A percentile compares a stretch with the other conserved stretches of the same genome.
Conservation (phyloP, 2,797 vertebrate genomes). For the Geotrypetes seraphini region DNA sequence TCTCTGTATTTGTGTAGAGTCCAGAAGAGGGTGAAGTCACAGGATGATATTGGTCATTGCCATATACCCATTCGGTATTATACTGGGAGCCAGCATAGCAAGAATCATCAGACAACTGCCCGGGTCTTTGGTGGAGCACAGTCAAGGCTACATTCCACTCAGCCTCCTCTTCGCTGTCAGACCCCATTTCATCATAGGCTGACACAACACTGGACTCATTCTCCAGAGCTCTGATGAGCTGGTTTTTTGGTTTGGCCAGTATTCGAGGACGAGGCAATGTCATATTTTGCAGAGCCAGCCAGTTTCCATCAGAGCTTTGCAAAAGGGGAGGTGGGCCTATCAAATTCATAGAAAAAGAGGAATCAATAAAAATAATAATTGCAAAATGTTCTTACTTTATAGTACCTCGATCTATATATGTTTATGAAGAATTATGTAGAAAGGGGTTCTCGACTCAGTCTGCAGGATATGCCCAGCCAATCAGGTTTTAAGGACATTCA, state of each 20-base stretch:
- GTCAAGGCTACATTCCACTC: constrained; percentile 52
- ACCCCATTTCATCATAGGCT: constrained; percentile 79
- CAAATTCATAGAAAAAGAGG: not conserved
- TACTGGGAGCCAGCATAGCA: constrained; percentile 63
- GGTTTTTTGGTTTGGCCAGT: constrained; percentile 76
- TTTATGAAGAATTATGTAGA: no score
- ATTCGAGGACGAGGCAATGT: constrained; percentile 61
- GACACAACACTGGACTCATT: constrained; percentile 71
- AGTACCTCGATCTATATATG: no score
- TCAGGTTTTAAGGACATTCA: no score
- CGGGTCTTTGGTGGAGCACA: constrained; percentile 30
- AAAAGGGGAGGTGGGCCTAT: constrained; percentile 60
- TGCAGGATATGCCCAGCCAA: no score
- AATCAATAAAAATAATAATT: no score
- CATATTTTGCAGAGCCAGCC: constrained; percentile 79
- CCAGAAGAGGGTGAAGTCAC: constrained; percentile 68
- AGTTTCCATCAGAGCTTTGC: constrained; percentile 90
- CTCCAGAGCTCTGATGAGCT: constrained; percentile 72
- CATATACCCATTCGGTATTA: constrained; percentile 60
- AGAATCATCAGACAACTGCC: constrained; percentile 53
- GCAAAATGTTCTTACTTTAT: no score
- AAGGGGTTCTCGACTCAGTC: no score
- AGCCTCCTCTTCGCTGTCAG: constrained; percentile 68
- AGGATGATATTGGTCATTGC: constrained; percentile 49
- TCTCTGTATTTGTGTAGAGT: constrained; percentile 75